Evolutionary conservation across 2,113 vertebrate genomes (phyloP).

Genomic region (Dromas ardeola): DNA sequence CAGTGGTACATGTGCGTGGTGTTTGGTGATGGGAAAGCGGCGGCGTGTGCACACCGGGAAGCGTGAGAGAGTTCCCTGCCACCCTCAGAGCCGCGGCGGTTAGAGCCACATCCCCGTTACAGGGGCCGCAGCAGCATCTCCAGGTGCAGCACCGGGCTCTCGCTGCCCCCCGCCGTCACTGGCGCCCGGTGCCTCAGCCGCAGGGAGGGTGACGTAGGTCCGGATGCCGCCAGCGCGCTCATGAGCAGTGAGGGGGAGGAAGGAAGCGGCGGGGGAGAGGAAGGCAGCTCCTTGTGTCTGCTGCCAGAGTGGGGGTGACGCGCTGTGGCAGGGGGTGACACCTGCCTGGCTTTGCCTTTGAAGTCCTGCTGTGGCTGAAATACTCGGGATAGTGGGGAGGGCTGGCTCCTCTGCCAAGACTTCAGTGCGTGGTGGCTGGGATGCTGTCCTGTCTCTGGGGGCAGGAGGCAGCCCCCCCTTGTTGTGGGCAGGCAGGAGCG

Average conservation of each 20-base stretch:
- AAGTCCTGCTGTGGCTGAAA: neutral
- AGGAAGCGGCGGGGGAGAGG: neutral
- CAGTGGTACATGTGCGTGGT: neutral
- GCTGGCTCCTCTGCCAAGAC: neutral
- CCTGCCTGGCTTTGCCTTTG: neutral
- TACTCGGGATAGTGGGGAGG: neutral
- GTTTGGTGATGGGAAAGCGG: neutral
- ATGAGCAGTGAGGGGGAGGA: neutral
- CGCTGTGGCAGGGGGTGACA: neutral
- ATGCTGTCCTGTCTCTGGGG: neutral
- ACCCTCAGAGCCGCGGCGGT: neutral
- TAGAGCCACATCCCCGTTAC: accelerated
- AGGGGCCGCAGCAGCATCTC: neutral
- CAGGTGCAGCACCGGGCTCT: neutral
- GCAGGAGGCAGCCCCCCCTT: neutral
- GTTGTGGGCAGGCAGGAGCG: neutral
- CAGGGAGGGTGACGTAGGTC: accelerated
- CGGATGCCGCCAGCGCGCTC: accelerated
- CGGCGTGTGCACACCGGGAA: neutral
- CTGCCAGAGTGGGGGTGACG: neutral
- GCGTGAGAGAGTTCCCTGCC: neutral
- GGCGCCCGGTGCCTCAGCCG: accelerated
- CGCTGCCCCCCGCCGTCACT: neutral
- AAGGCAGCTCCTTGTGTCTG: neutral
- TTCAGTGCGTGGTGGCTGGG: neutral